Evolutionary conservation across 2,888 invertebrate species (phyloP).

Genomic region (Leptinotarsa rubiginosa): DNA sequence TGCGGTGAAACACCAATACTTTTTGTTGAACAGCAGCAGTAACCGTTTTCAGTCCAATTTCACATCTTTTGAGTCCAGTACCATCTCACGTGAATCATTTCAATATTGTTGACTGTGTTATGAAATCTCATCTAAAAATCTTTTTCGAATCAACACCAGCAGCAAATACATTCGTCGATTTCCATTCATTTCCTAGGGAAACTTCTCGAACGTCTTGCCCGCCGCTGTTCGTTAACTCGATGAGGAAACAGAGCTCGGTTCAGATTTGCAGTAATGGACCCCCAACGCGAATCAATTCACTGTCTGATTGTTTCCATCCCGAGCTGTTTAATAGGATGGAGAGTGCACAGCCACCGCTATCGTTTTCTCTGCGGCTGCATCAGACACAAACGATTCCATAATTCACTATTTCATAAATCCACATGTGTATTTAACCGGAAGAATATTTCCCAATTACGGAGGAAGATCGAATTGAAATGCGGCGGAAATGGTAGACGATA

Average conservation of each 20-base stretch:
- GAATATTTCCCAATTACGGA: slow-evolving; percentile 36
- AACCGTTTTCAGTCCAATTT: too few relatives aligned
- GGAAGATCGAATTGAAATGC: slow-evolving; percentile 12
- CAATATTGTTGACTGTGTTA: not conserved
- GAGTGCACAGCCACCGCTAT: slow-evolving; percentile 35
- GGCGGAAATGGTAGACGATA: not conserved
- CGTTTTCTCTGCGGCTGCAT: slow-evolving; percentile 56
- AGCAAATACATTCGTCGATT: slow-evolving; percentile 6
- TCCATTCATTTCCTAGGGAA: slow-evolving; percentile 13
- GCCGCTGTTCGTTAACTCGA: slow-evolving; percentile 50
- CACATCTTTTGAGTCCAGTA: not conserved
- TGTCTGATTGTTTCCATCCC: slow-evolving; percentile 66
- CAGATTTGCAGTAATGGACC: slow-evolving; percentile 65
- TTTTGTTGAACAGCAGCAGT: too few relatives aligned
- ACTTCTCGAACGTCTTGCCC: slow-evolving; percentile 23
- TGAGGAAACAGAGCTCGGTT: slow-evolving; percentile 56
- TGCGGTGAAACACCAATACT: too few relatives aligned
- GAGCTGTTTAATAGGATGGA: slow-evolving; percentile 65
- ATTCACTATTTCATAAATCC: slow-evolving; percentile 58
- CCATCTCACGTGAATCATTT: not conserved
- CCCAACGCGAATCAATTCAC: slow-evolving; percentile 67
- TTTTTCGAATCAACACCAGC: not conserved
- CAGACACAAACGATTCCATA: slow-evolving; percentile 63
- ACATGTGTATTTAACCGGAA: slow-evolving; percentile 44
- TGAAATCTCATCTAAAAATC: not conserved